phyloP scores from a whole-genome alignment of 2,113 vertebrate species.

The Gallinago jamesoni region DNA sequence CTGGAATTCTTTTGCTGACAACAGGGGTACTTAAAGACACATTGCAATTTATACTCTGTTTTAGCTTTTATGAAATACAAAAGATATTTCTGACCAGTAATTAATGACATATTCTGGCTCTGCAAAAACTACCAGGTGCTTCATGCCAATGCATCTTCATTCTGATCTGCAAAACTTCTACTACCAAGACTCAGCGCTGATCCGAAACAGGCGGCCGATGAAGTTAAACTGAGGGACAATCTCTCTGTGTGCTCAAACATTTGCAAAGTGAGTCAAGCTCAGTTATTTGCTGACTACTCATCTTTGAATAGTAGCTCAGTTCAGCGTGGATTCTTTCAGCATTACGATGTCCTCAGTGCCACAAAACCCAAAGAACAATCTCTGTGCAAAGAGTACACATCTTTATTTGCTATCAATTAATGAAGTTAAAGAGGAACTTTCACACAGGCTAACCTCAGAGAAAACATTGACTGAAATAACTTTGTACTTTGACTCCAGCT shows the following conservation, averaged over 20 bases:
- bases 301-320: conserved; percentile 30
- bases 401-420: conserved; percentile 34
- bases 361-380: background rate
- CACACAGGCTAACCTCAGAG: background rate
- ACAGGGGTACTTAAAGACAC: background rate
- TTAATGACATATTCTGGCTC: background rate
- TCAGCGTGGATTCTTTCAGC: conserved; percentile 6
- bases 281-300: conserved; percentile 47
- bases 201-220: background rate
- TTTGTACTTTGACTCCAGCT: background rate
- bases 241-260: conserved; percentile 43
- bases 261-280: background rate
- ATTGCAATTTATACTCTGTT: background rate
- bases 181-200: background rate
- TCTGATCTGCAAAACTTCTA: conserved; percentile 26
- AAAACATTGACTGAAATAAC: conserved; percentile 26
- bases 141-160: background rate
- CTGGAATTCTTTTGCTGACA: conserved; percentile 28
- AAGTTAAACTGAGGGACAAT: conserved; percentile 7
- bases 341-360: background rate
- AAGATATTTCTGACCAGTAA: background rate
- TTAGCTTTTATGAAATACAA: background rate
- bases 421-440: background rate
- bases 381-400: background rate
- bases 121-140: background rate